Evolutionary conservation across 92 coral and sea anemone genomes (phyloP), one percentile per base, ranked within the genome.

Genomic region (Metridium senile): DNA sequence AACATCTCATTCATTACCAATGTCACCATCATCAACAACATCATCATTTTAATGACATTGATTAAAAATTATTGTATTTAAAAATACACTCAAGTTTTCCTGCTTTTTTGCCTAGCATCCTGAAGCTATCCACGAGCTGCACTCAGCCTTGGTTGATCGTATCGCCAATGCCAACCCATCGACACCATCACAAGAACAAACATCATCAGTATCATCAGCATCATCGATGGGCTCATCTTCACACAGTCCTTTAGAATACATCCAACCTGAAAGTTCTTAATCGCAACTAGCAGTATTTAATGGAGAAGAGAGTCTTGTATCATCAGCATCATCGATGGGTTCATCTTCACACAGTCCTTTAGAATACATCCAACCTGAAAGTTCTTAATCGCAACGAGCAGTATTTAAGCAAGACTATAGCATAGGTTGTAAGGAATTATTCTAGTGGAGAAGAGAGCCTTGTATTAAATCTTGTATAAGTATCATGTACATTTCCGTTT

Each of bases 151-250:
- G 68, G 95, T 96, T 54, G 97, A 96, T 66, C 97, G 94, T 39
- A 81, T 93, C 28, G 98, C 99, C 1, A 89, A 70, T 58, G 78
- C 88, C 68, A 96, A 88, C 61, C 90, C 97, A 0, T 76, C 90
- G 8, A 87, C 97, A 10, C 97, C 91, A n/a, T 96, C 98, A 1
- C 85, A 89, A 66, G 99, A 96, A 43, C 99, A 96, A 72, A 88
- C 94, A 68, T 76, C 97, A n/a, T 84, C 88, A 11, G 88, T 81
- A 19, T 84, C 66, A 7, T 93, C 98, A 20, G 92, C 82, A 28
- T 87, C 97, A 11, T 93, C 99, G 0, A 83, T 86, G 27, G 89
- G 90, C 13, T 91, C 97, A 17, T 89, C 98, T 1, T 93, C 99
- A 51, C 96, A 90, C 62, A 90, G 97, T 72, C 93, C 91, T 0